A percentile compares a stretch with the other conserved stretches of the same genome.
Conservation (phyloP, 2,888 invertebrate species). For the Nephrocerus scutellatus region DNA sequence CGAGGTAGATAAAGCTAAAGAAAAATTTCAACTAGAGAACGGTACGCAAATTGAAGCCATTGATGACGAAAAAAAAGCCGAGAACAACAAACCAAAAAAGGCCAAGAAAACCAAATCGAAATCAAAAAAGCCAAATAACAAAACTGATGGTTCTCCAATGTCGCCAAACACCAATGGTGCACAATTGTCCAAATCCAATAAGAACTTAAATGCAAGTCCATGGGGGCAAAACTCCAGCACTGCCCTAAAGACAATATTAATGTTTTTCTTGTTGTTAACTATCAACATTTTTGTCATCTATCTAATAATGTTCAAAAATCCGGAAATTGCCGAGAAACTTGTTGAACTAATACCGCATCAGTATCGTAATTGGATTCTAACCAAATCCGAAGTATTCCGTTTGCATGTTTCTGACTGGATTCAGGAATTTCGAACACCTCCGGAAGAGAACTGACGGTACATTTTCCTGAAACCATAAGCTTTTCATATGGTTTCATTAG, state of each 20-base stretch:
- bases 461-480: constrained; percentile 40
- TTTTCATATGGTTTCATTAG: no score
- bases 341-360: constrained; percentile 42
- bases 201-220: constrained; percentile 8
- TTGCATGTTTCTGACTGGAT: constrained; percentile 43
- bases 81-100: constrained; percentile 25
- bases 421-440: constrained; percentile 39
- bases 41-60: constrained; percentile 13
- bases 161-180: constrained; percentile 20
- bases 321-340: constrained; percentile 41
- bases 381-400: constrained; percentile 42
- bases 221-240: constrained; percentile 22
- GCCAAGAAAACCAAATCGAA: constrained; percentile 28
- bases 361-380: constrained; percentile 43
- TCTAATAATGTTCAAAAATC: constrained; percentile 44
- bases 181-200: constrained; percentile 26
- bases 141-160: constrained; percentile 25
- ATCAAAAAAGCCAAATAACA: constrained; percentile 22
- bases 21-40: constrained; percentile 26
- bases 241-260: constrained; percentile 38
- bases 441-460: constrained; percentile 42
- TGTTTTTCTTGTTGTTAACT: constrained; percentile 38
- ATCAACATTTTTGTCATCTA: constrained; percentile 41
- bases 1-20: constrained; percentile 31
- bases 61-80: constrained; percentile 15